Evolutionary conservation across 2,113 vertebrate species (phyloP), one percentile per base, ranked within the genome.

Genomic region (Mustelus asterias): DNA sequence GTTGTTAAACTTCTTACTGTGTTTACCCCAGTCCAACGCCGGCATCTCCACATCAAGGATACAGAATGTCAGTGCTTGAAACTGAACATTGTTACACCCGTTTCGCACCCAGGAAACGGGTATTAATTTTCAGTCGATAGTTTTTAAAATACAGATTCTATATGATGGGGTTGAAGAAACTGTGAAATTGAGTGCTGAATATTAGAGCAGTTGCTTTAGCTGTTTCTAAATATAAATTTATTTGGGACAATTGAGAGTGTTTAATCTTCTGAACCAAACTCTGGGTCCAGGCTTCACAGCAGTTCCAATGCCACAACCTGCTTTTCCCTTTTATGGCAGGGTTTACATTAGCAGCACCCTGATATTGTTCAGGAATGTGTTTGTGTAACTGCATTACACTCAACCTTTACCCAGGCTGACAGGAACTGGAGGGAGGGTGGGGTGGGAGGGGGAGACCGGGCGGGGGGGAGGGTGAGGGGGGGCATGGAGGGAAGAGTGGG

Each of bases 251-350:
- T 24, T 41, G 37, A 26, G 70, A 93, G 22, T 94, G 93, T 94
- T 67, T 94, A 94, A 94, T 94, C 63, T 67, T 37, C 3, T 24
- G n/a, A 2, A 44, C n/a, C 70, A 18, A 67, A 65, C 60, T 93
- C 60, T 93, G 93, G 33, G n/a, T 18, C 67, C 65, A 26, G 37
- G 44, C 26, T 65, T 29, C 22, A 26, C 65, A 94, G 20, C 41
- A 98, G 97, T 97, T 96, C 97, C 97, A 98, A 97, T 97, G 97
- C 97, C 97, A 97, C 97, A 97, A 98, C 97, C 97, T 96, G 96
- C 96, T 97, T 96, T 96, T 96, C 97, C 97, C 98, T 98, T 98
- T 98, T 97, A 97, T 97, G 97, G 97, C 96, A 33, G 96, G 97
- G 97, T 97, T 97, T 97, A 97, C 97, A 96, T 97, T 97, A 97